Evolutionary conservation across 2,888 invertebrate species (phyloP), one percentile per base, ranked within the genome.

Genomic region (Leptinotarsa peninsularis): DNA sequence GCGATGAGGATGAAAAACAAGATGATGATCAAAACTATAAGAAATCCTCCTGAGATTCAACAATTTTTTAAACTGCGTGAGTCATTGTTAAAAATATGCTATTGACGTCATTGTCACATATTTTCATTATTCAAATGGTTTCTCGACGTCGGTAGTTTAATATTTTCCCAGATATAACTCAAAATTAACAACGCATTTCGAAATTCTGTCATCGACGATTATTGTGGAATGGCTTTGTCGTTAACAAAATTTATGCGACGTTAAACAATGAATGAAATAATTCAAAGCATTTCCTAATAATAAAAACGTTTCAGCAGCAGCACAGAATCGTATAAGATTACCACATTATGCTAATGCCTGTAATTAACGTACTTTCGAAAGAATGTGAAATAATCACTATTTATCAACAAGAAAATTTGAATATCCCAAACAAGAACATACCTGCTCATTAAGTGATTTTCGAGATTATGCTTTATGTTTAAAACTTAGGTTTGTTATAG

Each of bases 321-420:
- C 33, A 50, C 49, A 33, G 56, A 13, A 67, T 23, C 23, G 33
- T 33, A 49, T 56, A 69, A 54, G 33, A 49, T 70, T 74, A 66
- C 74, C 70, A 70, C 74, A 74, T 74, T 74, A 74, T 74, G 70
- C 52, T 74, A 74, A 74, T 74, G 49, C 69, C 58, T 56, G 66
- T 74, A 74, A 74, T 74, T 74, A 66, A 66, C 66, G 69, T 74
- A 74, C 70, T 74, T 74, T 66, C 71, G 66, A 56, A 56, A 71
- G 71, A 74, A 74, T 74, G 67, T 71, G 63, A 50, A 74, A 74
- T 74, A 74, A 70, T 70, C 14, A 23, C 63, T 63, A 63, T 63
- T 63, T 63, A 63, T 63, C 43, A 33, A 43, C 33, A 15, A 43
- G 63, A 63, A 63, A 63, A 63, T 63, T 63, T 63, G 43, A 63